phyloP scores from a whole-genome alignment of 1,140 invertebrate genomes.

The Alviniconcha marisindica region DNA sequence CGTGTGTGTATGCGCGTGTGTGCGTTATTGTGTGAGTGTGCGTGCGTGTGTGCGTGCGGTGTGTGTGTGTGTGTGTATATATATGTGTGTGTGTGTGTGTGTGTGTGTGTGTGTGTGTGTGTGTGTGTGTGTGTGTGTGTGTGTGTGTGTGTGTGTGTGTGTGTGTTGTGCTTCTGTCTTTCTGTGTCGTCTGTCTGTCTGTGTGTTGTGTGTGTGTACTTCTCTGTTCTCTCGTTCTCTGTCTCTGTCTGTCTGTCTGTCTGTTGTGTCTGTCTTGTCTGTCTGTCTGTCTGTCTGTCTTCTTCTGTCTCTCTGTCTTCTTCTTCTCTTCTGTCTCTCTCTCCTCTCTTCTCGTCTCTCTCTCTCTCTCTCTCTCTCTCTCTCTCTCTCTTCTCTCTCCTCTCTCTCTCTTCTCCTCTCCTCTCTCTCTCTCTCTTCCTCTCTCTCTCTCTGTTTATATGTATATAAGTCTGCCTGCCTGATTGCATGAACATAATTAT shows the following conservation, averaged over 20 bases:
- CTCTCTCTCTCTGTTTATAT: conserved; percentile 1
- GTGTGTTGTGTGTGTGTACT: no score
- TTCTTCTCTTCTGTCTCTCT: background rate
- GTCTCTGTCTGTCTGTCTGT: no score
- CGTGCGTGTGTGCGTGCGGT: no score
- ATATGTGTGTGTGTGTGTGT: background rate
- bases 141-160: background rate
- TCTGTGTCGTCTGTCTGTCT: no score
- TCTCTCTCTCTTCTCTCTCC: background rate
- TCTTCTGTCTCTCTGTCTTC: background rate
- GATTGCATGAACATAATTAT: background rate
- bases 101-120: conserved; percentile 5
- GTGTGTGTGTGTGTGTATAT: background rate
- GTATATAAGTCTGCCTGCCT: background rate
- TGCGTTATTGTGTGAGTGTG: no score
- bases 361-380: background rate
- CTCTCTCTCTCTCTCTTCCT: background rate
- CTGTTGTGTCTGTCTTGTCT: no score
- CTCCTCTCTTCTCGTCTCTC: background rate
- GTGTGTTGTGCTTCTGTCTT: no score
- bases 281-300: background rate
- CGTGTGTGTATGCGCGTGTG: no score
- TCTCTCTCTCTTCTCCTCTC: background rate
- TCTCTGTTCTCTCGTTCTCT: no score
- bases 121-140: conserved; percentile 13